A percentile compares a stretch with the other conserved stretches of the same genome.
Conservation (phyloP, 1,140 invertebrate species). For the Liolophura sinensis region DNA sequence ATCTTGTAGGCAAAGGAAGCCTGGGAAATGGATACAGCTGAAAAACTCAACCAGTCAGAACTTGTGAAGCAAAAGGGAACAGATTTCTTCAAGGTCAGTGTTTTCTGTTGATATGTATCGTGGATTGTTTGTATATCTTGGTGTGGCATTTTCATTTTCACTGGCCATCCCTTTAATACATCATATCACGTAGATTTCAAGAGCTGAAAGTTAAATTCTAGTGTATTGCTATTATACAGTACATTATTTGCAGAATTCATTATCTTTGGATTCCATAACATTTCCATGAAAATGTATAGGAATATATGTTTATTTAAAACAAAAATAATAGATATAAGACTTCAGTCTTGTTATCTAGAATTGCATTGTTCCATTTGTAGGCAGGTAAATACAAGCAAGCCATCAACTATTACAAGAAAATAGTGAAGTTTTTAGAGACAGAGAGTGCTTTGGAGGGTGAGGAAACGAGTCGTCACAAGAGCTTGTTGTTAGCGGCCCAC, state of each 20-base stretch:
- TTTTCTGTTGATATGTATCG: too few species aligned
- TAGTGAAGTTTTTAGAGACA: conserved; percentile 52
- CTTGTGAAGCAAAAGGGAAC: conserved; percentile 90
- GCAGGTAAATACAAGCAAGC: conserved; percentile 76
- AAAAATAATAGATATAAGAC: background rate
- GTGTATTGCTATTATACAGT: too few species aligned
- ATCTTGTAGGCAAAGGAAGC: conserved; percentile 67
- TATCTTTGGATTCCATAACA: too few species aligned
- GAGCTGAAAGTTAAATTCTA: too few species aligned
- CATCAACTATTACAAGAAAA: conserved; percentile 86
- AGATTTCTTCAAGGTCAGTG: conserved; percentile 79
- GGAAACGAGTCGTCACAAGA: conserved; percentile 64
- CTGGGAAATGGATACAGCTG: conserved; percentile 78
- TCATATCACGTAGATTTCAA: too few species aligned
- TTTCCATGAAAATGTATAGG: too few species aligned
- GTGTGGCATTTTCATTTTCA: too few species aligned
- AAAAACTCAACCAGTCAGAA: conserved; percentile 81
- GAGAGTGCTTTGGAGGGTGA: conserved; percentile 51
- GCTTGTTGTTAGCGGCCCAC: conserved; percentile 72
- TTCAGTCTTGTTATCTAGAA: background rate
- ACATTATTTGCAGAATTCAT: too few species aligned
- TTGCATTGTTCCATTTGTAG: conserved; percentile 48
- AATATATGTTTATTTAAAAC: background rate
- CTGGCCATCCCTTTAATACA: too few species aligned
- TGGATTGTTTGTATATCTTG: too few species aligned